phyloP scores from a whole-genome alignment of 2,888 invertebrate genomes.

The Brenthis ino region DNA sequence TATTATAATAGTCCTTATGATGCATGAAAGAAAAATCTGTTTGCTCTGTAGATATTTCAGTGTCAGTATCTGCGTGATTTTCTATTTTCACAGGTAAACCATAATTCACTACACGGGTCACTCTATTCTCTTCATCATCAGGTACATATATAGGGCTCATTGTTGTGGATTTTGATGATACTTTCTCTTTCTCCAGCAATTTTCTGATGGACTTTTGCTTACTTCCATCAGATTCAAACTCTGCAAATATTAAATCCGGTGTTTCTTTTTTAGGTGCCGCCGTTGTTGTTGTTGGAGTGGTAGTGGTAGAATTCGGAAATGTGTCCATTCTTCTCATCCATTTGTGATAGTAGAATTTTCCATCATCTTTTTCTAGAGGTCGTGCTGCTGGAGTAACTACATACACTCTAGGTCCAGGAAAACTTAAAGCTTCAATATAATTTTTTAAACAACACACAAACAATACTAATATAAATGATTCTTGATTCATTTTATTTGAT shows the following conservation, averaged over 20 bases:
- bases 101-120: constrained; percentile 48
- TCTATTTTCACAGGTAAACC: constrained; percentile 45
- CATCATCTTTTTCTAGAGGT: constrained; percentile 52
- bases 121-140: constrained; percentile 51
- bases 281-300: constrained; percentile 49
- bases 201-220: constrained; percentile 70
- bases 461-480: constrained; percentile 49
- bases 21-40: constrained; percentile 63
- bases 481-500: constrained; percentile 52
- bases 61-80: constrained; percentile 39
- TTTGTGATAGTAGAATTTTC: constrained; percentile 71
- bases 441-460: constrained; percentile 52
- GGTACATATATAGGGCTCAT: constrained; percentile 66
- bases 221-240: constrained; percentile 66
- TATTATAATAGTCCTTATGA: constrained; percentile 61
- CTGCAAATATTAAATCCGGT: constrained; percentile 75
- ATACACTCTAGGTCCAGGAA: constrained; percentile 69
- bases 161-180: constrained; percentile 48
- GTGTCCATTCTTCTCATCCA: constrained; percentile 73
- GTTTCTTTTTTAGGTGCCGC: constrained; percentile 54
- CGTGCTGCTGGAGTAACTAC: constrained; percentile 71
- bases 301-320: constrained; percentile 48
- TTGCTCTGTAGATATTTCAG: constrained; percentile 49
- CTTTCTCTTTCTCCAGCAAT: constrained; percentile 65
- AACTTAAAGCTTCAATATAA: constrained; percentile 51